These are phyloP conservation scores for Coptodon rendalli DNA, from an alignment of 2,113 vertebrate genomes.

Conservation along the genomic window DNA sequence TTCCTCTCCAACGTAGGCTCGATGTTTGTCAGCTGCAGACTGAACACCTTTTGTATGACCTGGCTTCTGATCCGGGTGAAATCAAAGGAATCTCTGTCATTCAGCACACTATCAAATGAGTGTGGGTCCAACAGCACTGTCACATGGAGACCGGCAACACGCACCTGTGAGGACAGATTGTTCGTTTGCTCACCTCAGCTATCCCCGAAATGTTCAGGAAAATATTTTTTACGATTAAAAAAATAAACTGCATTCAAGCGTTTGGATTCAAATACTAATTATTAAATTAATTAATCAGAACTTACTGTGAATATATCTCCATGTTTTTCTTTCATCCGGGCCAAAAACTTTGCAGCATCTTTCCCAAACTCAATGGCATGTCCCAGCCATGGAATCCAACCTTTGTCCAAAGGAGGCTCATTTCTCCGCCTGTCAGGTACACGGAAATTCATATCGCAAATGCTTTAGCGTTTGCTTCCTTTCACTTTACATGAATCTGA, in stretches of 20 bases:
- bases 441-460: not conserved
- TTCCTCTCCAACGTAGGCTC: slow-evolving; percentile 61
- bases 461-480: not conserved
- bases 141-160: slow-evolving; percentile 75
- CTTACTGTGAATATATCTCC: slow-evolving; percentile 86
- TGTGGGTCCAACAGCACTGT: slow-evolving; percentile 82
- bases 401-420: slow-evolving; percentile 84
- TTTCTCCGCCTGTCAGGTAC: slow-evolving; percentile 54
- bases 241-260: not conserved
- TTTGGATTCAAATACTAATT: not conserved
- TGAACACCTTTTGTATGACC: slow-evolving; percentile 77
- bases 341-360: slow-evolving; percentile 78
- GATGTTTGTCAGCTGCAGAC: slow-evolving; percentile 65
- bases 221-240: not conserved
- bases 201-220: not conserved
- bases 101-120: slow-evolving; percentile 74
- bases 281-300: not conserved
- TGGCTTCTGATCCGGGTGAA: slow-evolving; percentile 56
- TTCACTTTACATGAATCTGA: not conserved
- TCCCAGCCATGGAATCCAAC: slow-evolving; percentile 81
- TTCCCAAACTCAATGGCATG: slow-evolving; percentile 80
- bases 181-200: not conserved
- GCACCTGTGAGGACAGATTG: slow-evolving; percentile 63
- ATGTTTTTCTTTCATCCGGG: slow-evolving; percentile 81
- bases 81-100: slow-evolving; percentile 69